A percentile compares a stretch with the other conserved stretches of the same genome.
Conservation (phyloP, 2,797 vertebrate species). For the Parauchenoglanis punctatus region DNA sequence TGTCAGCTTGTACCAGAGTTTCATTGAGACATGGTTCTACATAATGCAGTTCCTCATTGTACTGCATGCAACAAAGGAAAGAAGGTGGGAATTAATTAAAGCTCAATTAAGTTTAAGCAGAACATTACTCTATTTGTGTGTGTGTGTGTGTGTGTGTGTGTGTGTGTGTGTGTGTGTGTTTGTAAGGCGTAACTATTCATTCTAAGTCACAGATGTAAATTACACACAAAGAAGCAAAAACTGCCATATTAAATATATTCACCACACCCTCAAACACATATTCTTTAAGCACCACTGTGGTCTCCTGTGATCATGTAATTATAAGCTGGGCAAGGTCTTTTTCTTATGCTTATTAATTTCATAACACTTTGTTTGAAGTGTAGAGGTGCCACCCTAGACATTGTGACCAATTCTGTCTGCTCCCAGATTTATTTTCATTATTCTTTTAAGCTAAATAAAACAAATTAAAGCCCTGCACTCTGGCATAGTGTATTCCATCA, state of each 20-base stretch:
- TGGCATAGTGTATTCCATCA: neutral
- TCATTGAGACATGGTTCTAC: slow-evolving; percentile 94
- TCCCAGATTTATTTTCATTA: too few relatives aligned
- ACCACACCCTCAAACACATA: neutral
- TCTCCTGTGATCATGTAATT: neutral
- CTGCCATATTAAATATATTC: neutral
- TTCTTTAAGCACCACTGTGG: neutral
- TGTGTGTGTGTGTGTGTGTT: neutral
- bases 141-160: neutral
- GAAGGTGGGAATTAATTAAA: neutral
- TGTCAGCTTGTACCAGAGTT: slow-evolving; percentile 94
- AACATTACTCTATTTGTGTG: neutral
- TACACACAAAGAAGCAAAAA: neutral
- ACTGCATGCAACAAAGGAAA: slow-evolving; percentile 73
- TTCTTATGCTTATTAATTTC: neutral
- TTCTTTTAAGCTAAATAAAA: neutral
- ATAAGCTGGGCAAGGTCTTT: neutral
- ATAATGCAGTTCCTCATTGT: slow-evolving; percentile 93
- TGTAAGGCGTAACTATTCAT: neutral
- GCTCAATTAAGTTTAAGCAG: neutral
- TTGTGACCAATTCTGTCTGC: too few relatives aligned
- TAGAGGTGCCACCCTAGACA: neutral
- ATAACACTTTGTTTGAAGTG: neutral
- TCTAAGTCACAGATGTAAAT: neutral
- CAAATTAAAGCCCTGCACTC: neutral